Percentiles rank a stretch among this genome's conserved stretches.
Conservation (phyloP, 2,888 invertebrate species). For the Lordiphosa fenestrarum region DNA sequence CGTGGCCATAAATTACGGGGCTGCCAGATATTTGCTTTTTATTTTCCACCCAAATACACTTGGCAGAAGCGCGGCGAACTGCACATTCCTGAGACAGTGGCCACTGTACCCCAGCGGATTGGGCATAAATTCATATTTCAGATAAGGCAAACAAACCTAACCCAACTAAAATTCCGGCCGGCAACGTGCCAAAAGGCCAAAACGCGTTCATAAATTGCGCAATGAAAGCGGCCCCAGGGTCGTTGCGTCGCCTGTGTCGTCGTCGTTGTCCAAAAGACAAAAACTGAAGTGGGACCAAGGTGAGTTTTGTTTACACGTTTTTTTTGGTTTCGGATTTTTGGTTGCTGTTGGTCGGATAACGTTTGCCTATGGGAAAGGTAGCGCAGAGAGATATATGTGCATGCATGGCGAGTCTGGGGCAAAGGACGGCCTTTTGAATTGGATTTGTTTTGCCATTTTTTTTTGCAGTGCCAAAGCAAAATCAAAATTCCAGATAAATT, state of each 20-base stretch:
- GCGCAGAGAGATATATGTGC: too few relatives aligned
- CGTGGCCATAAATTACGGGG: conserved; percentile 2
- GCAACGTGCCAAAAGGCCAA: conserved; percentile 61
- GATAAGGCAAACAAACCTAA: conserved; percentile 44
- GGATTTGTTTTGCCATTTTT: too few relatives aligned
- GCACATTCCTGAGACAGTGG: too few relatives aligned
- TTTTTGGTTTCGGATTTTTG: background rate
- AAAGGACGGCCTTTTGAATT: too few relatives aligned
- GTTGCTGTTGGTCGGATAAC: background rate
- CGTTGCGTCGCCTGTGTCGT: conserved; percentile 1
- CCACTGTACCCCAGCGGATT: background rate
- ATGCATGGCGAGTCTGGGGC: too few relatives aligned
- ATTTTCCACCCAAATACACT: too few relatives aligned
- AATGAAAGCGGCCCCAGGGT: conserved; percentile 44
- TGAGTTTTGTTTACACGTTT: conserved; percentile 1
- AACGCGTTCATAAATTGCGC: conserved; percentile 58
- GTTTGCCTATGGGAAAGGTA: too few relatives aligned
- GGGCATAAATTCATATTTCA: conserved; percentile 49
- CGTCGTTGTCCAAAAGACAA: conserved; percentile 6
- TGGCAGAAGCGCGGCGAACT: too few relatives aligned
- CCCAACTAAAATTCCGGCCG: conserved; percentile 27
- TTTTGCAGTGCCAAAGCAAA: too few relatives aligned
- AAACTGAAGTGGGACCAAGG: conserved; percentile 8
- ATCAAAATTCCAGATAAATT: too few relatives aligned
- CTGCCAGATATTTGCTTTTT: too few relatives aligned